These are phyloP conservation scores for Chrysolina americana DNA, from an alignment of 2,888 invertebrate species.

Conservation along the genomic window DNA sequence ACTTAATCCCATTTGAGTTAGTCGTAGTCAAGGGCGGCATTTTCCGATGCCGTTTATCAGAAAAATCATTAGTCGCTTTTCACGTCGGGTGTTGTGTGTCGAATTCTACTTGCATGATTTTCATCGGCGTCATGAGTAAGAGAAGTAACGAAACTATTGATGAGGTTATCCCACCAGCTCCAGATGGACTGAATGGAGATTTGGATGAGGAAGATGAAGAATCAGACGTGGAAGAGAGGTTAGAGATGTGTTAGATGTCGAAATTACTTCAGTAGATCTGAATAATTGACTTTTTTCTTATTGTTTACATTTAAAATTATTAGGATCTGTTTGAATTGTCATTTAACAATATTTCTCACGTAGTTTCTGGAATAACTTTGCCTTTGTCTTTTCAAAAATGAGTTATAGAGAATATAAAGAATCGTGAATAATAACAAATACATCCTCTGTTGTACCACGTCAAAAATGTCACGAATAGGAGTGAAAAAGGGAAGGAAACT, in stretches of 20 bases:
- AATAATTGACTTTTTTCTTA: too few relatives aligned
- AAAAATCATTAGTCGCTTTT: conserved; percentile 31
- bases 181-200: background rate
- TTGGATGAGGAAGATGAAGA: conserved; percentile 25
- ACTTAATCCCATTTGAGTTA: conserved; percentile 40
- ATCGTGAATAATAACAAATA: too few relatives aligned
- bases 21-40: conserved; percentile 38
- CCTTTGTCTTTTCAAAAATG: too few relatives aligned
- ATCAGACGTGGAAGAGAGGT: conserved; percentile 39
- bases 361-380: too few relatives aligned
- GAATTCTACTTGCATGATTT: background rate
- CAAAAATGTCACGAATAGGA: too few relatives aligned
- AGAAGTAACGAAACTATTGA: background rate
- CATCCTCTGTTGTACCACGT: too few relatives aligned
- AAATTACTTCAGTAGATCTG: too few relatives aligned
- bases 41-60: conserved; percentile 32
- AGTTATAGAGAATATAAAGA: too few relatives aligned
- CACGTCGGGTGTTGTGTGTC: background rate
- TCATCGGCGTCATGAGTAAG: conserved; percentile 6
- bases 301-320: too few relatives aligned
- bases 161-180: background rate
- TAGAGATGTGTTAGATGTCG: conserved; percentile 23
- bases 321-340: too few relatives aligned
- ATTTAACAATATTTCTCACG: too few relatives aligned
- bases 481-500: too few relatives aligned